phyloP scores from a whole-genome alignment of 92 coral and sea anemone species.

The Epizoanthus ramosus region DNA sequence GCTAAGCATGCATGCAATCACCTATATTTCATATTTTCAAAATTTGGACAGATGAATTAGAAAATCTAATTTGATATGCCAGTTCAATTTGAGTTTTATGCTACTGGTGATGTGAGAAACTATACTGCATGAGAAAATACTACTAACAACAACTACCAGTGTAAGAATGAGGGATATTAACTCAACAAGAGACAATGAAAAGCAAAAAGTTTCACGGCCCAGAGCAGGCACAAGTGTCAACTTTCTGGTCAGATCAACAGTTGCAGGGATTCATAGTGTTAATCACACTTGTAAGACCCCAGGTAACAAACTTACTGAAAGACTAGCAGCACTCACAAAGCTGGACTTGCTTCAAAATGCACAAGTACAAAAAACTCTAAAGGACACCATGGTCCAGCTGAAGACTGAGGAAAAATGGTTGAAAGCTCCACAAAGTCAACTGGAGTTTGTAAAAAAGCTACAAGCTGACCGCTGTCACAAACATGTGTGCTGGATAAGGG shows the following conservation, averaged over 20 bases:
- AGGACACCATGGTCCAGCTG: conserved; percentile 49
- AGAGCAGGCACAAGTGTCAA: conserved; percentile 46
- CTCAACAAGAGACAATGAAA: not conserved
- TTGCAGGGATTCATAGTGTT: conserved; percentile 20
- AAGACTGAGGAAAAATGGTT: not conserved
- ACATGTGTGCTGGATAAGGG: conserved; percentile 49
- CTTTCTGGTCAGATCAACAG: conserved; percentile 59
- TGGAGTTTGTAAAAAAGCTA: conserved; percentile 36
- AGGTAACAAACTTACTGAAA: conserved; percentile 12
- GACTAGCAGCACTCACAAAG: conserved; percentile 64
- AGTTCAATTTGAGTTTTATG: no score
- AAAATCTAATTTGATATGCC: not conserved
- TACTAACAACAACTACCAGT: not conserved
- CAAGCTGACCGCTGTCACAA: conserved; percentile 47
- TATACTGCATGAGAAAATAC: not conserved
- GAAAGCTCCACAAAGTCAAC: conserved; percentile 52
- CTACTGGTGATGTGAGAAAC: no score
- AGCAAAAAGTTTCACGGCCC: not conserved
- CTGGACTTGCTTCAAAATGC: conserved; percentile 74
- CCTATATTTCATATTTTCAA: not conserved
- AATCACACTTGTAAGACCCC: conserved; percentile 37
- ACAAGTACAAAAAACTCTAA: conserved; percentile 70
- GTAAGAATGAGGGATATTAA: not conserved
- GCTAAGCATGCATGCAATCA: not conserved
- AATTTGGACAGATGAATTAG: not conserved